Conservation (phyloP, 2,797 vertebrate genomes). For the Knipowitschia caucasica region DNA sequence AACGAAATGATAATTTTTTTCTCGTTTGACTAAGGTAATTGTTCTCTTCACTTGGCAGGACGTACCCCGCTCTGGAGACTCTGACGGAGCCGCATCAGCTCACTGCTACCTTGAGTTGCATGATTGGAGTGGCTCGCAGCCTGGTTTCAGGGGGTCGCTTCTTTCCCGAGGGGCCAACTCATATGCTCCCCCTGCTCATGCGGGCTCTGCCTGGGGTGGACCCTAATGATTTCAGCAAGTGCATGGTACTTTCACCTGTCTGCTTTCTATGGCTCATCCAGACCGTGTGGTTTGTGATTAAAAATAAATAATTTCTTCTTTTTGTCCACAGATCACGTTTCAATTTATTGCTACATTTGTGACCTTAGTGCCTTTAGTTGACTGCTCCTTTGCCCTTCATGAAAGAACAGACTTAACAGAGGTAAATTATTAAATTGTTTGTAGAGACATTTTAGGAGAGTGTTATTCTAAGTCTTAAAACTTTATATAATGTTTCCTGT, state of each 20-base stretch:
- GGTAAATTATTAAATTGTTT: slow-evolving; percentile 64
- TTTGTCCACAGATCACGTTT: slow-evolving; percentile 89
- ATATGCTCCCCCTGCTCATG: slow-evolving; percentile 96
- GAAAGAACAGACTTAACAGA: slow-evolving; percentile 89
- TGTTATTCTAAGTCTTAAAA: background rate
- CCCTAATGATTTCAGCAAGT: slow-evolving; percentile 98
- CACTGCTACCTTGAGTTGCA: slow-evolving; percentile 94
- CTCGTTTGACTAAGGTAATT: slow-evolving; percentile 35
- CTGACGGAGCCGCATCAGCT: slow-evolving; percentile 97
- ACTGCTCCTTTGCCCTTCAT: slow-evolving; percentile 90
- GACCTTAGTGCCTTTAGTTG: slow-evolving; percentile 98
- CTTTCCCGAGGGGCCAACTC: slow-evolving; percentile 94
- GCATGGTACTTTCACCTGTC: slow-evolving; percentile 82
- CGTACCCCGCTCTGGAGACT: slow-evolving; percentile 95
- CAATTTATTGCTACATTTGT: slow-evolving; percentile 98
- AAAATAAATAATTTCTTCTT: background rate
- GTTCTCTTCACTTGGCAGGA: slow-evolving; percentile 70
- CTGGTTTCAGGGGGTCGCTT: slow-evolving; percentile 87
- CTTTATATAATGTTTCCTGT: background rate
- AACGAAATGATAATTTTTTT: slow-evolving; percentile 13
- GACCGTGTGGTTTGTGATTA: background rate
- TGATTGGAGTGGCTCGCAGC: slow-evolving; percentile 94
- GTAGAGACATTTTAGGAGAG: background rate
- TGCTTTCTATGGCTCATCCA: background rate
- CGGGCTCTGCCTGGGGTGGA: slow-evolving; percentile 95